phyloP scores from a whole-genome alignment of 2,888 invertebrate genomes.

The Morpho achilles region DNA sequence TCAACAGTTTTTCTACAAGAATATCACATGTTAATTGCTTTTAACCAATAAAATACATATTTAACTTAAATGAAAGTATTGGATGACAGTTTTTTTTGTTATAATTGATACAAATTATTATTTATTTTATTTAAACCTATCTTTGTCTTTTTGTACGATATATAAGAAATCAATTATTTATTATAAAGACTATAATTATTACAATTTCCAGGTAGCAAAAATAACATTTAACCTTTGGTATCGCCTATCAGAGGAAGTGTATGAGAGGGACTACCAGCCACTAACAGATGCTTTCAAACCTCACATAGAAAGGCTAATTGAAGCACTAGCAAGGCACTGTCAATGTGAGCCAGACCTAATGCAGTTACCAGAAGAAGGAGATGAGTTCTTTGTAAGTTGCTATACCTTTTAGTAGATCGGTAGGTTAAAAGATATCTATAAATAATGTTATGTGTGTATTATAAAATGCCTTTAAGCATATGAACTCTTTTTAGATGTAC shows the following conservation, averaged over 20 bases:
- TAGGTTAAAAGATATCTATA: no score
- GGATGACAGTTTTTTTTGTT: no score
- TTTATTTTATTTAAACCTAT: no score
- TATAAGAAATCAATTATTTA: no score
- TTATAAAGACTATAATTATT: no score
- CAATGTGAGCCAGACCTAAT: conserved; percentile 98
- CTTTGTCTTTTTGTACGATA: no score
- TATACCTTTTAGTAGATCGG: no score
- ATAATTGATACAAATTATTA: no score
- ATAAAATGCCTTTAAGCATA: neutral
- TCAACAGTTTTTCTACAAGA: neutral
- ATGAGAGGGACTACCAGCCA: conserved; percentile 89
- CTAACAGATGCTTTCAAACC: conserved; percentile 92
- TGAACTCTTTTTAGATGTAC: neutral
- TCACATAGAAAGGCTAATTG: conserved; percentile 93
- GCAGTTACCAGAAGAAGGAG: conserved; percentile 86
- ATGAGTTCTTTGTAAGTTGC: conserved; percentile 85
- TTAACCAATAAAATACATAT: no score
- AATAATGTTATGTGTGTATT: no score
- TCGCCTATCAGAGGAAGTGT: conserved; percentile 94
- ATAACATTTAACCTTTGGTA: conserved; percentile 99
- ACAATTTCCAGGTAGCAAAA: conserved; percentile 78
- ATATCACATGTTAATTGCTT: no score
- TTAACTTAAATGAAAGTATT: no score
- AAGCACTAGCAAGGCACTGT: conserved; percentile 93